A percentile compares a stretch with the other conserved stretches of the same genome.
Evolutionary conservation across 2,113 vertebrate species (phyloP).

Genomic region (Rutilus rutilus): DNA sequence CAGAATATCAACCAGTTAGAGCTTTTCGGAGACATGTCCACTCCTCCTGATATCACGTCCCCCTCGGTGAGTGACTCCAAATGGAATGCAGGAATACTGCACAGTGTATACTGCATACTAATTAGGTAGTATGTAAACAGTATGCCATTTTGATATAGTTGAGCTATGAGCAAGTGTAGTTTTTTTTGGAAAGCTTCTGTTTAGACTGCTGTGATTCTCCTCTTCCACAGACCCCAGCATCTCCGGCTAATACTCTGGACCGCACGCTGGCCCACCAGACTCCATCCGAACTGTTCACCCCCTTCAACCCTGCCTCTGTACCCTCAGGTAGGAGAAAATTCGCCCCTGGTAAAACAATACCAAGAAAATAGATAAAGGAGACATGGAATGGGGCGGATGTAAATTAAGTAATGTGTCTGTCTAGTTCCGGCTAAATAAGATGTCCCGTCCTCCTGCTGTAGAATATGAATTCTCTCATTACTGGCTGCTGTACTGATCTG

Average conservation of each 20-base stretch:
- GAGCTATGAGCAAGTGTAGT: background rate
- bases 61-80: conserved; percentile 86
- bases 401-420: conserved; percentile 40
- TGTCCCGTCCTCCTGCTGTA: conserved; percentile 31
- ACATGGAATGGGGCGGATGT: conserved; percentile 24
- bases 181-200: background rate
- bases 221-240: conserved; percentile 87
- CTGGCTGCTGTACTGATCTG: conserved; percentile 28
- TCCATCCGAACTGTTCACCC: conserved; percentile 89
- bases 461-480: conserved; percentile 56
- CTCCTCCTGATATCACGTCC: conserved; percentile 96
- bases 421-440: conserved; percentile 32
- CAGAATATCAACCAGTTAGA: conserved; percentile 99
- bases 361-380: conserved; percentile 27
- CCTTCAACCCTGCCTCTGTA: conserved; percentile 93
- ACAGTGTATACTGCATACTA: background rate
- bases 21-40: conserved; percentile 99
- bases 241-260: conserved; percentile 95
- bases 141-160: background rate
- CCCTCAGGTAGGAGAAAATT: conserved; percentile 88
- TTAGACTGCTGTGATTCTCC: conserved; percentile 6
- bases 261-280: conserved; percentile 89
- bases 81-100: background rate
- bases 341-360: background rate
- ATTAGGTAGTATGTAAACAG: background rate